Base-by-base conservation (phyloP, 2,888 invertebrate genomes). In the Sipha maydis region DNA sequence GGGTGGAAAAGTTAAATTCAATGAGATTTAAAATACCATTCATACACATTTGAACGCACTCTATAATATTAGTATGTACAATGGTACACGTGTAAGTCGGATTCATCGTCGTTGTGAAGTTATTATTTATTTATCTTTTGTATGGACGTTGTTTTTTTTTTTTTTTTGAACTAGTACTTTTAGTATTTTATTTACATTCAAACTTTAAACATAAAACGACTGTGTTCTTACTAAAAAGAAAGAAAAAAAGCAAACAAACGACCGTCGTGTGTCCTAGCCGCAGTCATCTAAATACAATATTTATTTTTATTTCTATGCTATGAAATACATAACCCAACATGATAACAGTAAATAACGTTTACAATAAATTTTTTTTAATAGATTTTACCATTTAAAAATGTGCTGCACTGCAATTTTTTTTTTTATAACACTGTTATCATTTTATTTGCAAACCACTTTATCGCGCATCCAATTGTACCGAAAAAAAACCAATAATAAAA, bases 401-500 rank as follows among this genome's bases (percentile, higher is more conserved):
- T 48, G 48, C 48, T 48, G 14, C 11, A 3, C 11, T 14, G 54
- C 34, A 79, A 61, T 79, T 61, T 61, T 79, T 34, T 21, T 31
- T 28, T 61, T 56, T 54, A 61, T 61, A 34, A n/a, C 34, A 17
- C 17, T 82, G 21, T 82, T 82, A 69, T 69, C 34, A 25, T 28
- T 82, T 82, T 82, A 67, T 82, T 82, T 82, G 67, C 67, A 25
- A 21, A 82, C 41, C 69, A 69, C 67, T 82, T 82, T 69, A 48
- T 82, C 21, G n/a, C n/a, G n/a, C 4, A 31, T 69, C 48, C 69
- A 82, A 69, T 34, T 34, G 34, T 56, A 34, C 67, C 41, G 41
- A 67, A 69, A 31, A 38, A 34, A 82, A 67, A 48, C 14, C 48
- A 48, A 48, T 48, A 48, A 48, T 48, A 48, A 48, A 48, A 61